These are phyloP conservation scores for Chloroclystis v-ata DNA, from an alignment of 2,888 invertebrate genomes.

Conservation along the genomic window DNA sequence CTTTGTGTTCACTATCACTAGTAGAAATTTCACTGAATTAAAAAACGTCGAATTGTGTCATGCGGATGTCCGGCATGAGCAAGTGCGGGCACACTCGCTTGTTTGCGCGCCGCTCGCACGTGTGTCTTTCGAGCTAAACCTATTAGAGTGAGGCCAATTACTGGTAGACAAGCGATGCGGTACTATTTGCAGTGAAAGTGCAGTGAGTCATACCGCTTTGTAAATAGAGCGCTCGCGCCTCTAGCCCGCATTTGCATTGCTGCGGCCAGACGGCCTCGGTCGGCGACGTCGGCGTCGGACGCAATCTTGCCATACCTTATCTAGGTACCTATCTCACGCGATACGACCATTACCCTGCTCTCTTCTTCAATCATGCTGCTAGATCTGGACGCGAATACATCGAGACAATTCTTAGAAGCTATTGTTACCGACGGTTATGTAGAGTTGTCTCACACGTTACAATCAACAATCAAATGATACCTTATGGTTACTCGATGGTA, in stretches of 20 bases:
- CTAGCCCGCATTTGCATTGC: constrained; percentile 15
- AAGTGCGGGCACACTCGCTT: constrained; percentile 26
- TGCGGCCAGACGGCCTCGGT: constrained; percentile 5
- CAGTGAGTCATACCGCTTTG: constrained; percentile 58
- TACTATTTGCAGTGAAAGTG: constrained; percentile 67
- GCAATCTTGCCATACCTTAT: constrained; percentile 1
- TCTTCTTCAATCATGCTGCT: not conserved
- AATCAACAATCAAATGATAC: too few relatives aligned
- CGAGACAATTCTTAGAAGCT: too few relatives aligned
- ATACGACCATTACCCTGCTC: constrained; percentile 2
- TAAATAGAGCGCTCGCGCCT: constrained; percentile 52
- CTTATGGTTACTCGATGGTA: too few relatives aligned
- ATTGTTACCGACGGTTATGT: too few relatives aligned
- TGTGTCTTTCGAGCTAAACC: constrained; percentile 33
- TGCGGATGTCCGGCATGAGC: constrained; percentile 31
- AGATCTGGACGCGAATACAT: not conserved
- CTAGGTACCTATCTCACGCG: constrained; percentile 4
- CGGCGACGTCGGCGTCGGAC: not conserved
- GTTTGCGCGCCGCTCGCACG: constrained; percentile 18
- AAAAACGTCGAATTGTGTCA: constrained; percentile 30
- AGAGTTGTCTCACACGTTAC: too few relatives aligned
- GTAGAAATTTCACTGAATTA: constrained; percentile 9
- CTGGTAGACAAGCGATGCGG: constrained; percentile 47
- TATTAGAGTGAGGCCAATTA: constrained; percentile 48
- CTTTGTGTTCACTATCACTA: constrained; percentile 11